phyloP scores from a whole-genome alignment of 2,797 vertebrate genomes.

The Borostomias antarcticus region DNA sequence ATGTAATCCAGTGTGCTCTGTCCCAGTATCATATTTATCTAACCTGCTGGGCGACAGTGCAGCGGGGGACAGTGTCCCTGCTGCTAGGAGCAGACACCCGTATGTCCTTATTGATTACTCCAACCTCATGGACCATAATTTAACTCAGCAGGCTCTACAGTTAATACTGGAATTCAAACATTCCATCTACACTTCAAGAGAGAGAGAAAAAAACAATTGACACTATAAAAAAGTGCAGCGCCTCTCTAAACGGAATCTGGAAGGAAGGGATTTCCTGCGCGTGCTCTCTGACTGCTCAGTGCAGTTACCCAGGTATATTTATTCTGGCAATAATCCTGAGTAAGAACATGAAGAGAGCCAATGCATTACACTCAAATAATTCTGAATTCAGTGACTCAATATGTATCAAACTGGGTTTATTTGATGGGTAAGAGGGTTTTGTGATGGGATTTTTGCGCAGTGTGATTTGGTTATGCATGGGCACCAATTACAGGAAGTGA shows the following conservation, averaged over 20 bases:
- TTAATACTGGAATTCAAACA: constrained; percentile 84
- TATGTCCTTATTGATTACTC: constrained; percentile 97
- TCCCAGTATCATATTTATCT: constrained; percentile 97
- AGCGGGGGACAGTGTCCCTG: constrained; percentile 87
- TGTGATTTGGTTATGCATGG: not conserved
- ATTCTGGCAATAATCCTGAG: constrained; percentile 39
- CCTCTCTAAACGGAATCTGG: constrained; percentile 79
- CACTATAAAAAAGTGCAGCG: constrained; percentile 78
- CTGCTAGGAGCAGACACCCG: constrained; percentile 90
- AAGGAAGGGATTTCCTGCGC: constrained; percentile 69
- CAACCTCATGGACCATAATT: constrained; percentile 95
- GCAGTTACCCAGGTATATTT: constrained; percentile 32
- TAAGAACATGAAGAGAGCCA: constrained; percentile 36
- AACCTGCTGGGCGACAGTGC: constrained; percentile 93
- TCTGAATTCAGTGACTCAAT: constrained; percentile 3
- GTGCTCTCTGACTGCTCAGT: constrained; percentile 45
- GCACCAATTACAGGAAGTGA: not conserved
- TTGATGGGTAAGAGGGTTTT: constrained; percentile 5
- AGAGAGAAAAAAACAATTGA: constrained; percentile 82
- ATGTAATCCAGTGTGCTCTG: constrained; percentile 90
- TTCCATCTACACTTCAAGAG: constrained; percentile 82
- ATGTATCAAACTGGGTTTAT: constrained; percentile 6
- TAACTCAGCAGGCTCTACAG: constrained; percentile 93
- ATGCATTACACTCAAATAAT: constrained; percentile 17
- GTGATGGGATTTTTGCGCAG: constrained; percentile 12